Evolutionary conservation across 2,888 invertebrate species (phyloP), one percentile per base, ranked within the genome.

Genomic region (Tetragonisca angustula): DNA sequence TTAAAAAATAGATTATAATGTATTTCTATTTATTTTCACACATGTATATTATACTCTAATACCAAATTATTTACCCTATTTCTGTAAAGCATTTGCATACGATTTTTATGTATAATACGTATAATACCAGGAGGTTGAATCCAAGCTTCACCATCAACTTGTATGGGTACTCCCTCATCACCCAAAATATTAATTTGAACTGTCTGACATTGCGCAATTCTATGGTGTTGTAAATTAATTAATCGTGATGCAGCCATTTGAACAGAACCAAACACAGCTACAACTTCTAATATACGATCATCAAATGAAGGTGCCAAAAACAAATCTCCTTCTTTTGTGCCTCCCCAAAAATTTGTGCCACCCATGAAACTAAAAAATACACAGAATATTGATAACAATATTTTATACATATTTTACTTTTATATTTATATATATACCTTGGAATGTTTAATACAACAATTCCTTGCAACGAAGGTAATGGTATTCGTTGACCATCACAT

Each of bases 121-220:
- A 99, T 98, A 94, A 98, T 98, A 59, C 99, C 99, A 0, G 99
- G 99, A 0, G 98, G 98, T 94, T 99, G 99, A 62, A 99, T 96
- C 99, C 99, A 99, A 2, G 99, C 99, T 95, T 99, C 99, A 0
- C 99, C 99, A 93, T 99, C 99, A 62, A 99, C 99, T 95, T 98
- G 98, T 75, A 99, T 98, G 0, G 99, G 99, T 27, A 99, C 98
- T 73, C 98, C 98, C 95, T 97, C 99, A 70, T 98, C 97, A 27
- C 98, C 99, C 90, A 99, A 95, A 91, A 99, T 99, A 93, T 98
- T 99, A 89, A 99, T 99, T 95, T 99, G 99, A 4, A 99, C 98
- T 61, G 98, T 98, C 90, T 98, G 97, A 94, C 99, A 99, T 94
- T 99, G 99, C 1, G 99, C 99, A 86, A 99, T 99, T 78, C 99